These are phyloP conservation scores for Pantherophis vulpinus DNA, from an alignment of 2,797 vertebrate genomes.

Conservation along the genomic window DNA sequence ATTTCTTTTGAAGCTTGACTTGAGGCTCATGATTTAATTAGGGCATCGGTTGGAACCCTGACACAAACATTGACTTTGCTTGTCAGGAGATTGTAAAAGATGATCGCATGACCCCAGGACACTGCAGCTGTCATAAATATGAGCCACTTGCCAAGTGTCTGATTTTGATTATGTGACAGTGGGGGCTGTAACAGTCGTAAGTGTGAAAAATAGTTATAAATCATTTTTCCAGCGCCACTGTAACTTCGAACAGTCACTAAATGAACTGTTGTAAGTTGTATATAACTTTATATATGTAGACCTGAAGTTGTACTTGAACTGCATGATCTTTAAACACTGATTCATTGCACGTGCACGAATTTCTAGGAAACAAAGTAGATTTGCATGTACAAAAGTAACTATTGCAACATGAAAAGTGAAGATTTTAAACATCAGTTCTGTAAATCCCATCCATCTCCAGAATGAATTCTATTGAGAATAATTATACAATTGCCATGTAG, in stretches of 20 bases:
- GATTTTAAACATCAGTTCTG: not conserved
- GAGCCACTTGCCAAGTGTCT: not conserved
- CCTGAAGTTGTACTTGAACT: not conserved
- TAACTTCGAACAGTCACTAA: not conserved
- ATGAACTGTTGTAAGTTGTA: not conserved
- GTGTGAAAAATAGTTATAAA: not conserved
- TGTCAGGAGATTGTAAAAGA: not conserved
- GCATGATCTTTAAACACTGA: not conserved
- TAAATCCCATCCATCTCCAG: not conserved
- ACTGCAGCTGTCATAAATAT: not conserved
- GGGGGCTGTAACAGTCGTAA: not conserved
- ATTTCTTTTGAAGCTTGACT: too few species aligned
- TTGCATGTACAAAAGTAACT: not conserved
- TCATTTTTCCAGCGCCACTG: not conserved
- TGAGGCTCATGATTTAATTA: too few species aligned
- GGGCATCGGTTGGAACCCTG: too few species aligned
- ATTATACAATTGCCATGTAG: not conserved
- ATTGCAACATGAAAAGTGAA: not conserved
- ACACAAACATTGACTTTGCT: not conserved
- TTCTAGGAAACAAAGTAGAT: not conserved
- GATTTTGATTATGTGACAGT: not conserved
- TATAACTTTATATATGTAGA: not conserved
- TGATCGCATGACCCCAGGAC: not conserved
- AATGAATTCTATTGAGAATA: not conserved
- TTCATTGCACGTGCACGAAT: not conserved